phyloP scores from a whole-genome alignment of 1,140 invertebrate genomes.

The Hormaphis cornu region DNA sequence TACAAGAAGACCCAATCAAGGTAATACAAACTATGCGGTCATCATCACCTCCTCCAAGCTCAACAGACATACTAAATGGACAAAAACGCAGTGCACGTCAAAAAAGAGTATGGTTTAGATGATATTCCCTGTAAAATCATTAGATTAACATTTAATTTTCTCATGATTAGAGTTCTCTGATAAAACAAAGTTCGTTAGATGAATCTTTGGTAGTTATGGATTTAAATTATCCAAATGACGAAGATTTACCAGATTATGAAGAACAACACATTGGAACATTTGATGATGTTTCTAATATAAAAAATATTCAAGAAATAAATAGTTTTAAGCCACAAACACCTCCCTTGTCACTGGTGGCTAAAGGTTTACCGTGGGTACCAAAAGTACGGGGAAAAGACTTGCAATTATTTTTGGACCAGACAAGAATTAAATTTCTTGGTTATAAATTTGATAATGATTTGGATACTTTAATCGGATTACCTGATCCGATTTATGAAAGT shows the following conservation, averaged over 20 bases:
- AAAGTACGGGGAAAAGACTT: constrained; percentile 93
- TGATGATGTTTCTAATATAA: constrained; percentile 8
- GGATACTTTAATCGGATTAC: constrained; percentile 81
- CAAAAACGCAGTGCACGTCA: constrained; percentile 57
- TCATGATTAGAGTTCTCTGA: constrained; percentile 50
- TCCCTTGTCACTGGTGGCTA: constrained; percentile 39
- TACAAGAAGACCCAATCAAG: constrained; percentile 87
- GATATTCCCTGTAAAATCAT: too few species aligned
- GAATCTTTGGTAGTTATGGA: constrained; percentile 51
- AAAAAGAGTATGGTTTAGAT: constrained; percentile 50
- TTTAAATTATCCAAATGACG: constrained; percentile 36
- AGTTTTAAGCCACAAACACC: constrained; percentile 40
- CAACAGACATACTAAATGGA: constrained; percentile 80
- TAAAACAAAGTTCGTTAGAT: constrained; percentile 89
- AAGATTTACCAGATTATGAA: constrained; percentile 25
- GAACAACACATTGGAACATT: background rate
- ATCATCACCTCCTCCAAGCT: constrained; percentile 87
- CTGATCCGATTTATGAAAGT: constrained; percentile 90
- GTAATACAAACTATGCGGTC: constrained; percentile 86
- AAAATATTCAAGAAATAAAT: constrained; percentile 10
- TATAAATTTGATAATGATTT: constrained; percentile 76
- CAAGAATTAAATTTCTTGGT: constrained; percentile 89
- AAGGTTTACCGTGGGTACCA: constrained; percentile 83
- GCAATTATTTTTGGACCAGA: constrained; percentile 81
- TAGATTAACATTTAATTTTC: too few species aligned